phyloP scores from a whole-genome alignment of 2,113 vertebrate species.

The Vulpes lagopus region DNA sequence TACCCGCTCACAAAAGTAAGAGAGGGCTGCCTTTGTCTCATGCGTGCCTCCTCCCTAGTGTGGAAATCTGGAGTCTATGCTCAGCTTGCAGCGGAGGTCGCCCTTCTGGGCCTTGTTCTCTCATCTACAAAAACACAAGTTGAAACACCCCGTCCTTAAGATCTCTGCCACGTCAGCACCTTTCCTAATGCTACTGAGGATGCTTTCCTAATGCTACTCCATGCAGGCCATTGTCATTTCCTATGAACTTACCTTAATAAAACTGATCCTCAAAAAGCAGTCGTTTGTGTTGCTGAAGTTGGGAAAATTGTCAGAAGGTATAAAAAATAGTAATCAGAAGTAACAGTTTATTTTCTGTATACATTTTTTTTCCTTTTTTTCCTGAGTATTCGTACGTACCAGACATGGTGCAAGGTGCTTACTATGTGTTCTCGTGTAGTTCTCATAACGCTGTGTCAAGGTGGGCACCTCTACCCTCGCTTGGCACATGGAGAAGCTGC shows the following conservation, averaged over 20 bases:
- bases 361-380: background rate
- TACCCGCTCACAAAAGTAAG: accelerated
- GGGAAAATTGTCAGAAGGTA: background rate
- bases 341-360: background rate
- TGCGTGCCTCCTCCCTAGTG: background rate
- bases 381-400: no score
- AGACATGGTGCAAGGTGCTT: background rate
- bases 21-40: background rate
- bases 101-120: background rate
- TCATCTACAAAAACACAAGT: background rate
- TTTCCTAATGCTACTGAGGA: background rate
- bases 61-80: background rate
- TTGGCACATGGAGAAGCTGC: background rate
- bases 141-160: background rate
- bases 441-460: background rate
- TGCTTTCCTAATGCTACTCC: background rate
- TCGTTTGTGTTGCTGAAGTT: background rate
- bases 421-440: background rate
- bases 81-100: background rate
- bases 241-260: background rate
- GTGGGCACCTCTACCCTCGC: no score
- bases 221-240: background rate
- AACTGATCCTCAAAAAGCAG: background rate
- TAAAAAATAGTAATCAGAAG: background rate
- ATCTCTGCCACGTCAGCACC: background rate